phyloP scores from a whole-genome alignment of 1,140 invertebrate genomes.

The Lordiphosa clarofinis region DNA sequence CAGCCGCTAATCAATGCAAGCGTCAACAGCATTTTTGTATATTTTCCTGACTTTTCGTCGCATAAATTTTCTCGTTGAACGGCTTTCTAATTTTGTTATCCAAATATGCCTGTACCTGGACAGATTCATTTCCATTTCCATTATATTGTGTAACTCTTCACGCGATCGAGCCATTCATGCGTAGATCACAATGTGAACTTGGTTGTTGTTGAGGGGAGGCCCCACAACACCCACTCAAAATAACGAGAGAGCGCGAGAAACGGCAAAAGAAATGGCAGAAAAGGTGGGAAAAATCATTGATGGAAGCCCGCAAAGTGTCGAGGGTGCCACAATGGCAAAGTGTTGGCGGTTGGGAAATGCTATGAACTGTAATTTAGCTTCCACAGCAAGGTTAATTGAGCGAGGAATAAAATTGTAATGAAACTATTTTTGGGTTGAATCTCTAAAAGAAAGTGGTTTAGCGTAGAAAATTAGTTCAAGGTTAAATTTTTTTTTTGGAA shows the following conservation, averaged over 20 bases:
- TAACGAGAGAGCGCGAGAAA: background rate
- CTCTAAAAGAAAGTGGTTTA: too few relatives aligned
- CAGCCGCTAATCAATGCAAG: conserved; percentile 62
- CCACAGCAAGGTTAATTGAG: conserved; percentile 60
- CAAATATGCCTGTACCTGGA: conserved; percentile 29
- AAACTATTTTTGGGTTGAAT: too few relatives aligned
- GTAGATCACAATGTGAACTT: conserved; percentile 46
- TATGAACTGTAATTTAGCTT: conserved; percentile 46
- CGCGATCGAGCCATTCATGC: conserved; percentile 71
- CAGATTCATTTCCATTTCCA: conserved; percentile 28
- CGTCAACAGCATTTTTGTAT: conserved; percentile 54
- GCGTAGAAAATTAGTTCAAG: too few relatives aligned
- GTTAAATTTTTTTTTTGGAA: too few relatives aligned
- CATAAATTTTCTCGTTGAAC: conserved; percentile 64
- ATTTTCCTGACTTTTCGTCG: conserved; percentile 43
- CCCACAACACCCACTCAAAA: too few relatives aligned
- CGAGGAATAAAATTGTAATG: conserved; percentile 1
- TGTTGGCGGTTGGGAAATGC: conserved; percentile 25
- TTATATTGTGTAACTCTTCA: conserved; percentile 68
- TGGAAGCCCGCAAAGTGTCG: conserved; percentile 51
- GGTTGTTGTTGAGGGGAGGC: conserved; percentile 8
- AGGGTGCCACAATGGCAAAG: conserved; percentile 18
- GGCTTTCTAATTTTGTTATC: conserved; percentile 69
- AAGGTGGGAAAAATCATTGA: conserved; percentile 45
- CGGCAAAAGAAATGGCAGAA: conserved; percentile 2